phyloP scores from a whole-genome alignment of 1,140 invertebrate genomes.

The Melanaphis sacchari region DNA sequence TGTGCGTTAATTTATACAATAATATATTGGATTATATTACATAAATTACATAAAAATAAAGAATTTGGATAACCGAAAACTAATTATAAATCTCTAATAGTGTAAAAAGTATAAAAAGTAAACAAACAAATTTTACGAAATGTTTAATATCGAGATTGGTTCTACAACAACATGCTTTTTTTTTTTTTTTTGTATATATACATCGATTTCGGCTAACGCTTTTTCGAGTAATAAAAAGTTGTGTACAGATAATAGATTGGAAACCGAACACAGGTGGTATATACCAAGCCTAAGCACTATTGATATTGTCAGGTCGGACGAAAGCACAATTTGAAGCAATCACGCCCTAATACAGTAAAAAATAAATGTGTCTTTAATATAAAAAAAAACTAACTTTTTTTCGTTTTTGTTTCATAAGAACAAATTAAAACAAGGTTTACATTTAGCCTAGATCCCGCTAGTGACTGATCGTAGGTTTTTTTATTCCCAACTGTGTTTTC shows the following conservation, averaged over 20 bases:
- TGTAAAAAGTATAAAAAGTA: background rate
- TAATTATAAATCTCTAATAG: background rate
- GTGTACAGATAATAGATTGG: slow-evolving; percentile 1
- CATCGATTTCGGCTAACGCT: background rate
- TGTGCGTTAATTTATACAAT: background rate
- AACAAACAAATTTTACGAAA: background rate
- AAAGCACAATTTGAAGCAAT: background rate
- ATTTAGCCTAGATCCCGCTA: background rate
- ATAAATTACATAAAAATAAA: background rate
- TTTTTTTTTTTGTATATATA: background rate
- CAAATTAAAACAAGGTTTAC: slow-evolving; percentile 4
- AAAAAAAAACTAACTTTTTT: background rate
- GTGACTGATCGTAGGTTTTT: background rate
- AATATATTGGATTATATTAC: background rate
- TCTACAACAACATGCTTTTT: background rate
- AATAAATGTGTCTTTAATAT: background rate
- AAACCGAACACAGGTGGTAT: background rate
- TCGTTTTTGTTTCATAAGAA: background rate
- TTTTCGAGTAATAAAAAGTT: slow-evolving; percentile 5
- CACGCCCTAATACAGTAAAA: background rate
- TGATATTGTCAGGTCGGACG: background rate
- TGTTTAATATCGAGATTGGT: slow-evolving; percentile 8
- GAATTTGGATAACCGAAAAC: background rate
- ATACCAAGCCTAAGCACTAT: background rate
- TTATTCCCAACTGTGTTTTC: background rate